Evolutionary conservation across 2,888 invertebrate genomes (phyloP), one percentile per base, ranked within the genome.

Genomic region (Conops quadrifasciatus): DNA sequence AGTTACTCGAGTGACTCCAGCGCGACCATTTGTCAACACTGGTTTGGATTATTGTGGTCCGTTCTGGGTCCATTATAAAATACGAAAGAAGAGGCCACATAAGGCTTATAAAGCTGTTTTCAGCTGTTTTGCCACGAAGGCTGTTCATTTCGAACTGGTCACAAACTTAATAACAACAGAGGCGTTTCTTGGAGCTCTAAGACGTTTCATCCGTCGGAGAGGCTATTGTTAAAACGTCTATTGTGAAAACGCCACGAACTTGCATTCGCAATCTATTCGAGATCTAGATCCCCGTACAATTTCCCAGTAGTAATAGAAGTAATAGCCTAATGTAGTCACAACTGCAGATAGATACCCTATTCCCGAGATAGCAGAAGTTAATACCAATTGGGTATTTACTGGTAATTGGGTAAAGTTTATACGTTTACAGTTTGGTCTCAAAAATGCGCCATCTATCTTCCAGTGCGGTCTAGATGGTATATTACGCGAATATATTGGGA

Each of bases 91-190:
- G 30, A 24, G 30, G 53, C 28, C 26, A 26, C 66, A 69, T 19
- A 77, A 73, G 68, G 43, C 62, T 0, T 76, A 74, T 28, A 30
- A 72, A 24, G 73, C 72, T 16, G 59, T 75, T 24, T 76, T 74
- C 30, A 60, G 70, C 43, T 75, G 74, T 26, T 72, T 75, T 43
- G 60, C 58, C n/a, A n/a, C n/a, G n/a, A n/a, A n/a, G n/a, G n/a
- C n/a, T n/a, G n/a, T n/a, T n/a, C n/a, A n/a, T n/a, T n/a, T n/a
- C n/a, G n/a, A n/a, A n/a, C n/a, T n/a, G n/a, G n/a, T n/a, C n/a
- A n/a, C n/a, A n/a, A n/a, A n/a, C n/a, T n/a, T n/a, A n/a, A n/a
- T n/a, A n/a, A n/a, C n/a, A n/a, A n/a, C n/a, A n/a, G n/a, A n/a
- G n/a, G n/a, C n/a, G n/a, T n/a, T n/a, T n/a, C n/a, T n/a, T n/a